Percentiles rank a stretch among this genome's conserved stretches.
These are phyloP conservation scores for Clarias platycephalus DNA, from an alignment of 2,797 vertebrate species.

Conservation along the genomic window DNA sequence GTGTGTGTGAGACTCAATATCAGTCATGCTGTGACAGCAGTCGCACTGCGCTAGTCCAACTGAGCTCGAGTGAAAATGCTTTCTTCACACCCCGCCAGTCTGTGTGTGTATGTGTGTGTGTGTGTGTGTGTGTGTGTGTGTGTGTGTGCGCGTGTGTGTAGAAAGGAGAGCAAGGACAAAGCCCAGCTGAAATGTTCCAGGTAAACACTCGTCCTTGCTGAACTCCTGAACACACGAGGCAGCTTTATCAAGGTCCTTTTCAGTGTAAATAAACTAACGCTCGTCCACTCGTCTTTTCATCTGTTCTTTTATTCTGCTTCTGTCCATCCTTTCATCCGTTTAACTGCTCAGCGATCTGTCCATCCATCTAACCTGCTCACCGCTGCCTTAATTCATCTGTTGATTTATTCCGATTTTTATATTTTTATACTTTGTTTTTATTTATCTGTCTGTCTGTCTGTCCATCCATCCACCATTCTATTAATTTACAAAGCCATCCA, in stretches of 20 bases:
- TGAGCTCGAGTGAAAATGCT: conserved; percentile 37
- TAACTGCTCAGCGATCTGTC: background rate
- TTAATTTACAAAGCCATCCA: background rate
- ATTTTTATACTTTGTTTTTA: background rate
- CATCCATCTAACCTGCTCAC: background rate
- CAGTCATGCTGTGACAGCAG: conserved; percentile 64
- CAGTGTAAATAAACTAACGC: background rate
- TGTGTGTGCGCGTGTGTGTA: conserved; percentile 8
- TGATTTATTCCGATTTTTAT: background rate
- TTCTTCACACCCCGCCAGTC: conserved; percentile 29
- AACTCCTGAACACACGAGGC: conserved; percentile 1
- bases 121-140: background rate
- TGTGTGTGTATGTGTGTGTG: conserved; percentile 18
- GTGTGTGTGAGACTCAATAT: conserved; percentile 26
- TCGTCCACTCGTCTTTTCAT: background rate
- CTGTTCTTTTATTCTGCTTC: background rate
- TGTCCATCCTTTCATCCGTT: background rate
- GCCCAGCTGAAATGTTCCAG: conserved; percentile 27
- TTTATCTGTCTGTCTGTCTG: background rate
- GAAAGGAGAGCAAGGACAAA: conserved; percentile 43
- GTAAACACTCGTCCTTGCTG: conserved; percentile 15
- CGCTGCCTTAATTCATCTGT: no score
- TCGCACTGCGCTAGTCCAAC: conserved; percentile 58
- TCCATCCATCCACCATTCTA: background rate
- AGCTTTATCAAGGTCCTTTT: conserved; percentile 17